Percentiles rank a stretch among this genome's conserved stretches.
Evolutionary conservation across 2,113 vertebrate genomes (phyloP).

Genomic region (Thalassarche chlororhynchos): DNA sequence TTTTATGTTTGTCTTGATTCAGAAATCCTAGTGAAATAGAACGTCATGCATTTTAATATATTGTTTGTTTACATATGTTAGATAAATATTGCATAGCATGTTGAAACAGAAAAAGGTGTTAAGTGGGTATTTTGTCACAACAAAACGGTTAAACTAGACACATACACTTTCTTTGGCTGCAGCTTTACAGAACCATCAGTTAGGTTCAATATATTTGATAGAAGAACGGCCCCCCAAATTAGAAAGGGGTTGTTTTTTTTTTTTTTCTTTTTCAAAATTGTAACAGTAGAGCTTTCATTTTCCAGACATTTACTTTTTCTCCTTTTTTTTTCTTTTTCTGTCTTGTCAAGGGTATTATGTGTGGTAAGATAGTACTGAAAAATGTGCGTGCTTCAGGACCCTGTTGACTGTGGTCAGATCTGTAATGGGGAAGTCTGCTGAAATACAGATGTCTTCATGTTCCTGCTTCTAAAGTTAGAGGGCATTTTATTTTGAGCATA

Average conservation of each 20-base stretch:
- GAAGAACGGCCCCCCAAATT: neutral
- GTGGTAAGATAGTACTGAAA: neutral
- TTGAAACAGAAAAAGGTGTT: constrained; percentile 19
- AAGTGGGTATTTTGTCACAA: constrained; percentile 32
- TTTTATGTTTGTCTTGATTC: neutral
- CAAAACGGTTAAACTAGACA: neutral
- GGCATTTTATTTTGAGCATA: neutral
- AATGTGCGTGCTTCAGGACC: neutral
- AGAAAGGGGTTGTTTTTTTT: neutral
- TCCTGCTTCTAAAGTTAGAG: neutral
- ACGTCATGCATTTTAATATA: constrained; percentile 12
- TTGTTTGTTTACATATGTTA: constrained; percentile 25
- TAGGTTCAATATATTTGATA: neutral
- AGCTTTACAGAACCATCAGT: neutral
- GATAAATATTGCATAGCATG: neutral
- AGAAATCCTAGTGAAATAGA: neutral
- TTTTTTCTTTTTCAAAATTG: neutral
- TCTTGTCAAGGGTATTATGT: neutral
- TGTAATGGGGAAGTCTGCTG: neutral
- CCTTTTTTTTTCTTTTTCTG: accelerated
- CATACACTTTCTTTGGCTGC: neutral
- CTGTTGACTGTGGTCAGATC: neutral
- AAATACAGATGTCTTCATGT: neutral
- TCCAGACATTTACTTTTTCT: neutral
- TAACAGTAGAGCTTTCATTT: neutral